Evolutionary conservation across 2,113 vertebrate genomes (phyloP), one percentile per base, ranked within the genome.

Genomic region (Platichthys flesus): DNA sequence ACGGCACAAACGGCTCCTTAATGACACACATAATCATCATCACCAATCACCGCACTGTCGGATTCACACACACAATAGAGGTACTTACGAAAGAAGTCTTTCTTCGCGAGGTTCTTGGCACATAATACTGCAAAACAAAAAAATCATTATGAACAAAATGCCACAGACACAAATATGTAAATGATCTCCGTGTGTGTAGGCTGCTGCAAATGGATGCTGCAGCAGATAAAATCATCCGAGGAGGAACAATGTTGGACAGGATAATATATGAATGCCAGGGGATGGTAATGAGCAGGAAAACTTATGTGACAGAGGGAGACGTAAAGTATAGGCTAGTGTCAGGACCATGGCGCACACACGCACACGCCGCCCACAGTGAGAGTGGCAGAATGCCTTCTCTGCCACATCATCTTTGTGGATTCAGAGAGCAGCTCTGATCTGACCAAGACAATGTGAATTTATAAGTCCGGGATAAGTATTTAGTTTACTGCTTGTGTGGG

Each of bases 21-120:
- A 21, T 21, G 26, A 67, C 71, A 76, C 26, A 28, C n/a, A 54
- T 45, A 35, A n/a, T 47, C 28, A 31, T 67, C 51, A 49, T 26
- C 5, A 57, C 5, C 59, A 16, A 8, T 40, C 9, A 9, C 24
- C 40, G 66, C 18, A 15, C 23, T 2, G 3, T 35, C 23, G 54
- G 3, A 37, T n/a, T 24, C 37, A 62, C 56, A 59, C 59, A 76
- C 45, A 62, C 8, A 40, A 63, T 67, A 21, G 67, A 56, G 64
- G 31, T 66, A 98, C 97, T 98, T 95, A 98, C 97, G 96, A 93
- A 99, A 98, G 95, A 98, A 99, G 95, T 99, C 97, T 94, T 98
- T 99, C 95, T 99, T 99, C 92, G 97, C 97, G 31, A 99, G 96
- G 85, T 97, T 99, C 96, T 99, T 99, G 95, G 97, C 97, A 97